phyloP scores from a whole-genome alignment of 2,113 vertebrate genomes.

The Cyanoderma ruficeps region DNA sequence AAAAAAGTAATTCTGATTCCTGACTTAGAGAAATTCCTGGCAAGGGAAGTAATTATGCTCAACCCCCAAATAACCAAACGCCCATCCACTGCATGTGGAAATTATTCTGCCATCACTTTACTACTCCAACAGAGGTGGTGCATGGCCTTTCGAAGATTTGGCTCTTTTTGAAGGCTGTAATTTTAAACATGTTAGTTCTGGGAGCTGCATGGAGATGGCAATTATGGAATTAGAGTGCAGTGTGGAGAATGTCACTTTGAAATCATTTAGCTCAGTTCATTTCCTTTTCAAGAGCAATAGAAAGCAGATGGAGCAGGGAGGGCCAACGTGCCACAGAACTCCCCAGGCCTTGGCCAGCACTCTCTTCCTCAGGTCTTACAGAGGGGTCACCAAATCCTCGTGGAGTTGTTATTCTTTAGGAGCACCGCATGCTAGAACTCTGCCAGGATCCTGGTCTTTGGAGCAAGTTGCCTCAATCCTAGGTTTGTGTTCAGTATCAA shows the following conservation, averaged over 20 bases:
- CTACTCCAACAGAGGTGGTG: conserved; percentile 31
- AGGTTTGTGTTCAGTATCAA: not conserved
- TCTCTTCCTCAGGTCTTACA: not conserved
- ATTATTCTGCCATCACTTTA: conserved; percentile 64
- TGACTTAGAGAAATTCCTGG: conserved; percentile 43
- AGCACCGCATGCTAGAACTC: not conserved
- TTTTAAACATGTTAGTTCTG: conserved; percentile 39
- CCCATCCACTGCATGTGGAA: conserved; percentile 39
- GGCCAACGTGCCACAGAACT: conserved; percentile 36
- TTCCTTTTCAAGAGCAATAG: conserved; percentile 51
- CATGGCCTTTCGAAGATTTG: conserved; percentile 14
- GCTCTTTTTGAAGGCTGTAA: conserved; percentile 15
- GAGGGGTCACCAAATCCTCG: conserved; percentile 6
- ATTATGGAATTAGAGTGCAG: conserved; percentile 46
- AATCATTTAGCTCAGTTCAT: conserved; percentile 49
- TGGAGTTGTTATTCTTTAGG: conserved; percentile 20
- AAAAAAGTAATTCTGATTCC: conserved; percentile 30
- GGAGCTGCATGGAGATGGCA: conserved; percentile 47
- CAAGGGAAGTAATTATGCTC: conserved; percentile 3
- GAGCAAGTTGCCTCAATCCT: not conserved
- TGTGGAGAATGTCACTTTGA: conserved; percentile 57
- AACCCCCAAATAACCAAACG: conserved; percentile 29
- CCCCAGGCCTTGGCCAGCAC: conserved; percentile 14
- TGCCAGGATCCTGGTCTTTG: not conserved
- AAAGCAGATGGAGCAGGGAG: conserved; percentile 65